phyloP scores from a whole-genome alignment of 2,888 invertebrate genomes.

The Pammene fasciana region DNA sequence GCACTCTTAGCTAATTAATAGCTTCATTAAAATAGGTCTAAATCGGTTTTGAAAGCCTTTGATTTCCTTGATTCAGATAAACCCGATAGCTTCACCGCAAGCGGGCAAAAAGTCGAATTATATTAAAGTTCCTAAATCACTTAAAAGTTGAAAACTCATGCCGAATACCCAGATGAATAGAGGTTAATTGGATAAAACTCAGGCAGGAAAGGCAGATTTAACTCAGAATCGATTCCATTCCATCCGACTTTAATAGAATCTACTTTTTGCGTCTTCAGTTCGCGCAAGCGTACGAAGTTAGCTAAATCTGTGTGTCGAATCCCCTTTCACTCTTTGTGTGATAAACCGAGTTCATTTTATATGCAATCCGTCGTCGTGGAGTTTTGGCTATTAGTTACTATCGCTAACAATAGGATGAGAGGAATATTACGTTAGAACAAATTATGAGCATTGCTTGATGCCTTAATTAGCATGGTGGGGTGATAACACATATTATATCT shows the following conservation, averaged over 20 bases:
- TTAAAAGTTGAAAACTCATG: conserved; percentile 34
- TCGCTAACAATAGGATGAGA: not conserved
- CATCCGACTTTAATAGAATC: conserved; percentile 32
- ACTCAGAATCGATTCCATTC: conserved; percentile 37
- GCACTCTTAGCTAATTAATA: too few relatives aligned
- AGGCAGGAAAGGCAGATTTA: conserved; percentile 23
- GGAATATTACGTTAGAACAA: not conserved
- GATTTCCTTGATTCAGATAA: not conserved
- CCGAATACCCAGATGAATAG: conserved; percentile 26
- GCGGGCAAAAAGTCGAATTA: conserved; percentile 13
- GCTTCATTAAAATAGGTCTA: too few relatives aligned
- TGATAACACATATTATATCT: too few relatives aligned
- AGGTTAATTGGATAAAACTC: conserved; percentile 36
- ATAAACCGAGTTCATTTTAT: conserved; percentile 5
- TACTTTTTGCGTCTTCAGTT: conserved; percentile 29
- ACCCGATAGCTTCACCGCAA: not conserved
- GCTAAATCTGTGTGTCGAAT: conserved; percentile 11
- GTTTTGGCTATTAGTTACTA: not conserved
- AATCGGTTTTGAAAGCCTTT: not conserved
- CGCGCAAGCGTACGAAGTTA: conserved; percentile 20
- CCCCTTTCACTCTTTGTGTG: not conserved
- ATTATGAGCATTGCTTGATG: too few relatives aligned
- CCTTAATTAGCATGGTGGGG: too few relatives aligned
- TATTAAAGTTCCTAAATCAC: conserved; percentile 24
- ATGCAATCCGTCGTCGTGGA: not conserved